These are phyloP conservation scores for Geotrupes spiniger DNA, from an alignment of 2,888 invertebrate species.

Conservation along the genomic window DNA sequence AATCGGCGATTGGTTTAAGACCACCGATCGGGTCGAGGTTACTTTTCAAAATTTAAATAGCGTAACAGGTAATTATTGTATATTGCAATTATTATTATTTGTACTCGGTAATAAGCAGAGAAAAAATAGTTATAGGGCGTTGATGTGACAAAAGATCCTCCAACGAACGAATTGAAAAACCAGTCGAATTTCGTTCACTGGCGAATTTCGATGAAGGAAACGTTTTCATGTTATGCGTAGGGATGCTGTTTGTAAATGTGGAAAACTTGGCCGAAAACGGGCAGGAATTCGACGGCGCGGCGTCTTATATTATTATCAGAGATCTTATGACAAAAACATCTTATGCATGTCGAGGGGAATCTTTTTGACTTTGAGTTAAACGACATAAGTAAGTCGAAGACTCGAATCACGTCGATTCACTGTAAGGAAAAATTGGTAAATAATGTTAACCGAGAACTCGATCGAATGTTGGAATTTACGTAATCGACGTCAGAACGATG, in stretches of 20 bases:
- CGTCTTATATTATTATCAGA: slow-evolving; percentile 70
- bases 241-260: slow-evolving; percentile 63
- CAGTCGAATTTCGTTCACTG: slow-evolving; percentile 55
- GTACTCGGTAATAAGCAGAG: slow-evolving; percentile 25
- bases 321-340: slow-evolving; percentile 62
- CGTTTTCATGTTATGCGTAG: slow-evolving; percentile 57
- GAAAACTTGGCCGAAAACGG: slow-evolving; percentile 65
- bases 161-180: slow-evolving; percentile 47
- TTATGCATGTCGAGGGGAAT: slow-evolving; percentile 74
- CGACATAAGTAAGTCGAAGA: slow-evolving; percentile 64
- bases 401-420: slow-evolving; percentile 61
- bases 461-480: slow-evolving; percentile 58
- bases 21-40: slow-evolving; percentile 73
- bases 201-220: slow-evolving; percentile 52
- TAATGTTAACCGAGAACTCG: slow-evolving; percentile 57
- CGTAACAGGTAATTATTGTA: slow-evolving; percentile 53
- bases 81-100: no score
- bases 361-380: slow-evolving; percentile 79
- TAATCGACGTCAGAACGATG: slow-evolving; percentile 59
- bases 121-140: slow-evolving; percentile 59
- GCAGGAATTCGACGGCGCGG: slow-evolving; percentile 68
- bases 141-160: slow-evolving; percentile 53
- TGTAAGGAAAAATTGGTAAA: slow-evolving; percentile 63
- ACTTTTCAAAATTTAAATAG: slow-evolving; percentile 69
- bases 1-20: slow-evolving; percentile 78